Evolutionary conservation across 2,888 invertebrate genomes (phyloP), one percentile per base, ranked within the genome.

Genomic region (Caenorhabditis sinica): DNA sequence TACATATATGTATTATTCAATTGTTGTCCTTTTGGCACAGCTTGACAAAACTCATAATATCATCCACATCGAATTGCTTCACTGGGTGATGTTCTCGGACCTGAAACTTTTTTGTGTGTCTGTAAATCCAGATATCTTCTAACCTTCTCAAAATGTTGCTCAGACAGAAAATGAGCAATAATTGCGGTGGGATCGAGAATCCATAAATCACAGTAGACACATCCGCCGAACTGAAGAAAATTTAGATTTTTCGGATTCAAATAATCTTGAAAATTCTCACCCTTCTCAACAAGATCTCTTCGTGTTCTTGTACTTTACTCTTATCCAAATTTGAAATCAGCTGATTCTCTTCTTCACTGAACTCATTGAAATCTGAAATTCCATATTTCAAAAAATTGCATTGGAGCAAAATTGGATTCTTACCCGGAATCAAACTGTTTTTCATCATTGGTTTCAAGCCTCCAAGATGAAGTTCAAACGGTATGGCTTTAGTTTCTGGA

Each of bases 151-250:
- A 61, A 61, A 13, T 61, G 61, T 23, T 40, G 20, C 20, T 20
- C n/a, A 15, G 60, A 60, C 2, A 23, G 3, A 13, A 36, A 61
- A 23, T 61, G 61, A 3, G 17, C 2, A 20, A 61, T 11, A 2
- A 23, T 15, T 1, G 36, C 61, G 3, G 23, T 23, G 11, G 40
- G 23, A 2, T 9, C 13, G 5, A 23, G 13, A 23, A 61, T 13
- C 61, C 61, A 61, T 23, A 40, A 20, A 1, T 40, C 11, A n/a
- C 61, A 61, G 20, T 40, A 23, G 40, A 23, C 3, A 40, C 61
- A 61, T 23, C 61, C 61, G 13, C 61, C 61, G 20, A 40, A 61
- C 61, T 61, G 36, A 9, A 61, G 36, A 36, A 40, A 23, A 13
- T 11, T 23, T 53, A 2, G 23, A 53, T 23, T 15, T 17, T 45